Evolutionary conservation across 2,888 invertebrate genomes (phyloP).

Genomic region (Mechanitis mazaeus): DNA sequence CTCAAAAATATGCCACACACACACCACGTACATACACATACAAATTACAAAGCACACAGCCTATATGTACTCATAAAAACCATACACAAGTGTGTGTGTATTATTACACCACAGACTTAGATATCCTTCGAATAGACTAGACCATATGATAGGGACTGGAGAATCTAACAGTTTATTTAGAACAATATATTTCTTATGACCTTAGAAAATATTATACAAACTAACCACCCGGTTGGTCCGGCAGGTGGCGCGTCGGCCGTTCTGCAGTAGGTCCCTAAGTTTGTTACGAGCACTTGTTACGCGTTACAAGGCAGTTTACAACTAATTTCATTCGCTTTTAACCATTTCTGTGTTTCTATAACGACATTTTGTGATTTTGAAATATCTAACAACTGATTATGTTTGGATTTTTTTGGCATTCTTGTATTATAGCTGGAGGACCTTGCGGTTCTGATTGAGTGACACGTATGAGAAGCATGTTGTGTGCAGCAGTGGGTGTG

Average conservation of each 20-base stretch:
- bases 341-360: constrained; percentile 2
- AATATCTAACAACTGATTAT: neutral
- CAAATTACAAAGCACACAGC: neutral
- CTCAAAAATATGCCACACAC: neutral
- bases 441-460: constrained; percentile 1
- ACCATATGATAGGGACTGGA: too few species aligned
- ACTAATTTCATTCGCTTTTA: constrained; percentile 2
- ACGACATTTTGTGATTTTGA: constrained; percentile 6
- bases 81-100: neutral
- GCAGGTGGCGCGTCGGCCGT: constrained; percentile 1
- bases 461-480: constrained; percentile 23
- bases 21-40: neutral
- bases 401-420: neutral
- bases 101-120: neutral
- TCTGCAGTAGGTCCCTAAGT: neutral
- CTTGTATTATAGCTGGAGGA: neutral
- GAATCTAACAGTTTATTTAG: too few species aligned
- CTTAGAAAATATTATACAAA: neutral
- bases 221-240: neutral
- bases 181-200: too few species aligned
- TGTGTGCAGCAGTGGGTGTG: constrained; percentile 21
- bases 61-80: neutral
- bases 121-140: too few species aligned
- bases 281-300: neutral
- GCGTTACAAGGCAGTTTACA: neutral